Percentiles rank a stretch among this genome's conserved stretches.
Conservation (phyloP, 2,113 vertebrate genomes). For the Chroicocephalus ridibundus region DNA sequence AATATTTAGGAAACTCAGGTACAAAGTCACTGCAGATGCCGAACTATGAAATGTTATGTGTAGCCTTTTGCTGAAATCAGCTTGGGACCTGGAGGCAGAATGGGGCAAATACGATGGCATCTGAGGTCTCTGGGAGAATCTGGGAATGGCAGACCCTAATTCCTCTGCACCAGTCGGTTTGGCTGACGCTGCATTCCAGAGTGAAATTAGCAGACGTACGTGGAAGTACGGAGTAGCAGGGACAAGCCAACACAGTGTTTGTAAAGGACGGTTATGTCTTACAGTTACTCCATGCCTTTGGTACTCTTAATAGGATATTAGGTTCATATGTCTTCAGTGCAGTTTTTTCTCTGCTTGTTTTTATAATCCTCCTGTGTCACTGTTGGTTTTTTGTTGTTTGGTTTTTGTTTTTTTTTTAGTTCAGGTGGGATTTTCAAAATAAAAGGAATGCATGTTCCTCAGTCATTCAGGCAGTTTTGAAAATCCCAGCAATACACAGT, state of each 20-base stretch:
- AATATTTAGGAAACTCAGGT: background rate
- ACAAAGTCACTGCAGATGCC: background rate
- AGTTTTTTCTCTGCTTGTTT: background rate
- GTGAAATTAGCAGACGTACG: background rate
- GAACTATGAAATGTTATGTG: accelerated
- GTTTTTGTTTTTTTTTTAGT: background rate
- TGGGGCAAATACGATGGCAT: background rate
- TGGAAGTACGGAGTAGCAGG: background rate
- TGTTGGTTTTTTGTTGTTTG: background rate
- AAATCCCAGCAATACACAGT: background rate
- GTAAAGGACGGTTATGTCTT: background rate
- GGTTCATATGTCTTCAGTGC: background rate
- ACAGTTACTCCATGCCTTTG: background rate
- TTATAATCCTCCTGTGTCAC: background rate
- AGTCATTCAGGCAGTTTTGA: background rate
- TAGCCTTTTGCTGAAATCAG: background rate
- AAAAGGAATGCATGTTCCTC: background rate
- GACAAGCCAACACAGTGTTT: background rate
- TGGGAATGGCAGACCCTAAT: background rate
- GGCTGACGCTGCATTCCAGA: background rate
- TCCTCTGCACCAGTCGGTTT: background rate
- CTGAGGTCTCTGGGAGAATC: background rate
- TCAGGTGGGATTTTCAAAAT: background rate
- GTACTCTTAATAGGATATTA: background rate
- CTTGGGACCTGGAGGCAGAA: background rate